These are phyloP conservation scores for Nymphalis polychloros DNA, from an alignment of 2,888 invertebrate genomes.

Conservation along the genomic window DNA sequence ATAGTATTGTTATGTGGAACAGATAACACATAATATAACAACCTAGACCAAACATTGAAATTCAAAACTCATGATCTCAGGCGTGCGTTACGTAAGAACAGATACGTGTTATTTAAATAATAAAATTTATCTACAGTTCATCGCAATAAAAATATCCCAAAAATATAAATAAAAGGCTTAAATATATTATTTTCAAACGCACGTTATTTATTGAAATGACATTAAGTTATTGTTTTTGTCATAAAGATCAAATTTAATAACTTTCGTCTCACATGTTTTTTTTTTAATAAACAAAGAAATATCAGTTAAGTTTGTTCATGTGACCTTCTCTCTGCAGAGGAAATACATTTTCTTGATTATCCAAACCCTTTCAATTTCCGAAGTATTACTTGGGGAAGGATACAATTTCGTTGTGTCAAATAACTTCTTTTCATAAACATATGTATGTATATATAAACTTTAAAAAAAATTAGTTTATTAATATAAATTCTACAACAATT, in stretches of 20 bases:
- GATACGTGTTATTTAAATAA: constrained; percentile 8
- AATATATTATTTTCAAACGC: neutral
- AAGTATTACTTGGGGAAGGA: too few relatives aligned
- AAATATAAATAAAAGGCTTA: neutral
- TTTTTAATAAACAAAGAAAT: too few relatives aligned
- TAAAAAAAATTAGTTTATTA: too few relatives aligned
- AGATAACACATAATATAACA: constrained; percentile 12
- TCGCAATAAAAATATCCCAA: neutral
- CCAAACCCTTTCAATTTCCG: too few relatives aligned
- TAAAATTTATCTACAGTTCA: neutral
- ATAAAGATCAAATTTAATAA: neutral
- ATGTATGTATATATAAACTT: too few relatives aligned
- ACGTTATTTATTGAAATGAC: neutral
- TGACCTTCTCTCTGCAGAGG: too few relatives aligned
- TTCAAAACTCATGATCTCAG: constrained; percentile 20
- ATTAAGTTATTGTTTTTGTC: too few relatives aligned
- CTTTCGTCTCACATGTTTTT: neutral
- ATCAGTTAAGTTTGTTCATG: too few relatives aligned
- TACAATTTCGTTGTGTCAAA: too few relatives aligned
- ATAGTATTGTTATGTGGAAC: constrained; percentile 15
- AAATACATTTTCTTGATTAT: too few relatives aligned
- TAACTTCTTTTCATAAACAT: too few relatives aligned
- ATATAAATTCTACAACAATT: too few relatives aligned
- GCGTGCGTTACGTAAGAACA: constrained; percentile 10
- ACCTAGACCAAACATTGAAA: constrained; percentile 18